Base-by-base conservation (phyloP, 2,888 invertebrate genomes). In the Trachelus iudaicus region DNA sequence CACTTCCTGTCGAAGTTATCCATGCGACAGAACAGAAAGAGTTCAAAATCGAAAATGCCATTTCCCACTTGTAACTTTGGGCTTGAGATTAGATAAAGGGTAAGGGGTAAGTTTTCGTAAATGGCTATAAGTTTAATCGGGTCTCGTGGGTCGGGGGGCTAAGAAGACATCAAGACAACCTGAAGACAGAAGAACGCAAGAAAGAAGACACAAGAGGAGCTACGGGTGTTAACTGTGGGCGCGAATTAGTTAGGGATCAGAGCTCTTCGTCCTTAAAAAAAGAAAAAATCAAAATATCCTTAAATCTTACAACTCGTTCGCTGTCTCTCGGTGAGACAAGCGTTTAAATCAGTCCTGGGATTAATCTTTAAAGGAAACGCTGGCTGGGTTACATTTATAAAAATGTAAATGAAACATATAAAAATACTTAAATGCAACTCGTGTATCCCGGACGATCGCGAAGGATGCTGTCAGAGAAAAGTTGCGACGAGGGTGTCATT, bases 111-210 rank as follows among this genome's bases (percentile, higher is more conserved):
- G 71, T 71, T 71, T 71, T 71, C 9, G 31, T n/a, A 71, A 31
- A 71, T 71, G 71, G 33, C 71, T 33, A 30, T 23, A 15, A 69
- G 11, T 30, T 69, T 69, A 37, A 37, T 37, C 1, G 69, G n/a
- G 40, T 69, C 31, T 71, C 31, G 15, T 12, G 71, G 71, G 71
- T 30, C 31, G 71, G 71, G 71, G 69, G 69, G 69, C 88, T 81
- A 91, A 92, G 92, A 93, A 92, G 92, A 92, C 83, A 82, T 88
- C 88, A 90, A 89, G 89, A 90, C 90, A 88, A 87, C 85, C 87
- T 90, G 90, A 92, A 92, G 92, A 91, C 85, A 89, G 92, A 92
- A 92, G 91, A 92, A 80, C 76, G 85, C 90, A 92, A 92, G 92
- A 92, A 89, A 91, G 91, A 92, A 92, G 91, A 92, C 88, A 87